A percentile compares a stretch with the other conserved stretches of the same genome.
Conservation (phyloP, 2,113 vertebrate genomes). For the Garra rufa region DNA sequence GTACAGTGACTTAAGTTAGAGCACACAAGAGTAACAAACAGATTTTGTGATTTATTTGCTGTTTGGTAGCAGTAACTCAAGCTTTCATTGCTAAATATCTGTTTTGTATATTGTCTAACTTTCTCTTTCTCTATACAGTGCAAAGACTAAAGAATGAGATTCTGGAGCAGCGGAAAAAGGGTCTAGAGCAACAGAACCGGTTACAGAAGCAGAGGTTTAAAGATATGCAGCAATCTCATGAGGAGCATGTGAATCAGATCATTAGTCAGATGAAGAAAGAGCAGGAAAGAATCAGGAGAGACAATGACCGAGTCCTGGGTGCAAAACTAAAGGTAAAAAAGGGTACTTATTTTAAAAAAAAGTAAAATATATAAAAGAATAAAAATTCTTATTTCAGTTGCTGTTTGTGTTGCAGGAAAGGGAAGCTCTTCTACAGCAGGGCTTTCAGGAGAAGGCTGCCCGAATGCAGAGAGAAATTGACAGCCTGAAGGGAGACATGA, state of each 20-base stretch:
- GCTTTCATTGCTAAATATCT: background rate
- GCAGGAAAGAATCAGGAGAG: conserved; percentile 11
- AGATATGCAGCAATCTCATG: conserved; percentile 44
- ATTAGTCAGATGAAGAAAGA: conserved; percentile 40
- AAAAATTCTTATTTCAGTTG: no score
- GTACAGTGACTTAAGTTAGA: background rate
- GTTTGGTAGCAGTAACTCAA: background rate
- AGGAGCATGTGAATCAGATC: conserved; percentile 38
- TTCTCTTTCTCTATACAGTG: conserved; percentile 31
- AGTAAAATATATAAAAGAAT: no score
- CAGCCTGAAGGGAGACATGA: conserved; percentile 25
- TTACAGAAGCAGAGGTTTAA: background rate
- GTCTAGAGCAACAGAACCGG: conserved; percentile 35
- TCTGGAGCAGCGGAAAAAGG: conserved; percentile 19
- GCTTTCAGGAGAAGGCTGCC: conserved; percentile 39
- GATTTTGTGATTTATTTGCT: background rate
- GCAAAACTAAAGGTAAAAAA: conserved; percentile 54
- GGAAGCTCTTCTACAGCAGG: conserved; percentile 31
- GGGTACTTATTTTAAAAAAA: background rate
- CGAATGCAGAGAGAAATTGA: conserved; percentile 46
- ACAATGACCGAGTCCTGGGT: conserved; percentile 42
- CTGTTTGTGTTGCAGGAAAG: conserved; percentile 51
- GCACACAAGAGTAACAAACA: background rate
- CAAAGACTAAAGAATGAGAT: conserved; percentile 34
- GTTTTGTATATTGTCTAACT: background rate